Base-by-base conservation (phyloP, 1,140 invertebrate species). In the Rhopalosiphum maidis region DNA sequence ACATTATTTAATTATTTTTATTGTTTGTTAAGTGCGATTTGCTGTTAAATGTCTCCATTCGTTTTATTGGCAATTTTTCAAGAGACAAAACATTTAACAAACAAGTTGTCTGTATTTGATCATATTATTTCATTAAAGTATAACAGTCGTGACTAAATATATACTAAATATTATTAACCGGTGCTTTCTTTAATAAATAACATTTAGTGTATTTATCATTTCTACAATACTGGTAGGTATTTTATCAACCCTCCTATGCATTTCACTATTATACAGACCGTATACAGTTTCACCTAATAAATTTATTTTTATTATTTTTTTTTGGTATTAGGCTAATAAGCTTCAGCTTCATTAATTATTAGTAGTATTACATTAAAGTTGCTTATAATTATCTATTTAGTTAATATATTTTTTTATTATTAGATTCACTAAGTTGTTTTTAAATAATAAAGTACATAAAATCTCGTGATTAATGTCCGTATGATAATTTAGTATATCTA, bases 11-110 rank as follows among this genome's bases (percentile, higher is more conserved):
- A 90, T 90, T n/a, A n/a, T 90, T 21, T 90, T 68, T 90, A 90
- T 90, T 90, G 89, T 90, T 90, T 37, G 37, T 54, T 41, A 92
- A 92, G 91, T 92, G 68, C 46, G 15, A 93, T 93, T 86, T 93
- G 91, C 48, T 93, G 91, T 93, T 55, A 93, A 92, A 86, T 68
- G 48, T 25, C 15, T 37, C 18, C 30, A 9, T 93, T 86, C 46
- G 35, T 68, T 68, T 30, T 43, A 43, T 93, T 93, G 91, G 91
- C n/a, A 51, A 6, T 41, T 37, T 51, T 93, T 86, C 91, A 93
- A 93, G 5, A 55, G 30, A 54, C 15, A 23, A 35, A 83, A 83
- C 43, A 30, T 60, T 60, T 23, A 68, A 60, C 37, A 90, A 60
- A 90, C 37, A 60, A 90, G 22, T 90, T 30, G 11, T 68, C 54